phyloP scores from a whole-genome alignment of 2,797 vertebrate species.

The Acestrorhynchus altus region DNA sequence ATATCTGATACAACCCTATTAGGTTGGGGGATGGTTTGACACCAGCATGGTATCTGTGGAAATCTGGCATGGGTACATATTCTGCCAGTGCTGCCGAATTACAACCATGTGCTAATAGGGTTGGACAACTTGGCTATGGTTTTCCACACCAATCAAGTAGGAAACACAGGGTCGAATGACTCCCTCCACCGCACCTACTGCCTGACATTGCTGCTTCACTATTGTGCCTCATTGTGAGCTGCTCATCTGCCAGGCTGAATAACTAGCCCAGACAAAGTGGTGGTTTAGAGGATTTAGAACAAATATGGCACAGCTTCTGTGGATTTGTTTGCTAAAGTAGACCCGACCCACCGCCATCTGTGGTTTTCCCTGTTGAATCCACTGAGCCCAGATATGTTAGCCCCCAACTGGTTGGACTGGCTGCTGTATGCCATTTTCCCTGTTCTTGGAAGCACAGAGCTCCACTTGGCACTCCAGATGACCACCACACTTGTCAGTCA shows the following conservation, averaged over 20 bases:
- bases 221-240: neutral
- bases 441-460: neutral
- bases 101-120: neutral
- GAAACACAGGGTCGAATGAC: neutral
- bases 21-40: neutral
- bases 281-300: neutral
- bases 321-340: slow-evolving; percentile 1
- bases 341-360: slow-evolving; percentile 3
- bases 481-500: neutral
- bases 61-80: neutral
- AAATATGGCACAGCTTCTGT: slow-evolving; percentile 13
- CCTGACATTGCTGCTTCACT: neutral
- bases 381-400: neutral
- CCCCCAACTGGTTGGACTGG: neutral
- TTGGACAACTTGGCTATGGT: neutral
- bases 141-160: neutral
- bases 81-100: neutral
- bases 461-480: neutral
- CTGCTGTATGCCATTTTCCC: neutral
- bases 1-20: neutral
- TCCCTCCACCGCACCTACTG: too few relatives aligned
- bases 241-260: neutral
- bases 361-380: slow-evolving; percentile 1
- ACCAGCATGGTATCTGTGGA: slow-evolving; percentile 1
- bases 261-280: neutral